Evolutionary conservation across 1,140 invertebrate genomes (phyloP).

Genomic region (Drosophila pseudoananassae): DNA sequence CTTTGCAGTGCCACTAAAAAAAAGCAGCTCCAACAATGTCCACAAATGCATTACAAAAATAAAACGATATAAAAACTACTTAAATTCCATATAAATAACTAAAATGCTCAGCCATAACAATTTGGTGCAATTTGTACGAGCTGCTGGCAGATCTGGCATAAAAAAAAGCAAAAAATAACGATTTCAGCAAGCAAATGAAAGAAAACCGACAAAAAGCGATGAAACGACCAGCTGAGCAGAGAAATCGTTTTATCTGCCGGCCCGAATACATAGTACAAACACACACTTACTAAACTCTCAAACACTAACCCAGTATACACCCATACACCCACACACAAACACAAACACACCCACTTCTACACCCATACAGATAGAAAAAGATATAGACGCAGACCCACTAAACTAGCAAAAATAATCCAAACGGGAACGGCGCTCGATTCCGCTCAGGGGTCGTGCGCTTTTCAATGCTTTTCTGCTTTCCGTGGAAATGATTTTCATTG

Average conservation of each 20-base stretch:
- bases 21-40: not conserved
- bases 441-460: conserved; percentile 25
- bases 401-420: conserved; percentile 57
- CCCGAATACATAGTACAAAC: conserved; percentile 15
- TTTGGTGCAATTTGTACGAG: conserved; percentile 58
- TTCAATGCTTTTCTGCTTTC: conserved; percentile 38
- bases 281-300: conserved; percentile 9
- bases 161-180: conserved; percentile 37
- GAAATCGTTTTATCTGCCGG: conserved; percentile 68
- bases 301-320: not conserved
- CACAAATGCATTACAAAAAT: conserved; percentile 21
- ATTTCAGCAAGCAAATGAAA: conserved; percentile 51
- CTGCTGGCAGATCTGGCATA: conserved; percentile 7
- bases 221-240: conserved; percentile 42
- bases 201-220: conserved; percentile 37
- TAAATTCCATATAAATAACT: conserved; percentile 45
- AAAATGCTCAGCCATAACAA: conserved; percentile 56
- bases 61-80: conserved; percentile 3
- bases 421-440: conserved; percentile 40
- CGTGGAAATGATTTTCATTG: conserved; percentile 57
- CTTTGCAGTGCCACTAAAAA: conserved; percentile 18
- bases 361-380: not conserved
- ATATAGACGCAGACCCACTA: conserved; percentile 25
- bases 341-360: not conserved
- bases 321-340: not conserved